Percentiles rank a stretch among this genome's conserved stretches.
Conservation (phyloP, 2,113 vertebrate species). For the Morone chrysops region DNA sequence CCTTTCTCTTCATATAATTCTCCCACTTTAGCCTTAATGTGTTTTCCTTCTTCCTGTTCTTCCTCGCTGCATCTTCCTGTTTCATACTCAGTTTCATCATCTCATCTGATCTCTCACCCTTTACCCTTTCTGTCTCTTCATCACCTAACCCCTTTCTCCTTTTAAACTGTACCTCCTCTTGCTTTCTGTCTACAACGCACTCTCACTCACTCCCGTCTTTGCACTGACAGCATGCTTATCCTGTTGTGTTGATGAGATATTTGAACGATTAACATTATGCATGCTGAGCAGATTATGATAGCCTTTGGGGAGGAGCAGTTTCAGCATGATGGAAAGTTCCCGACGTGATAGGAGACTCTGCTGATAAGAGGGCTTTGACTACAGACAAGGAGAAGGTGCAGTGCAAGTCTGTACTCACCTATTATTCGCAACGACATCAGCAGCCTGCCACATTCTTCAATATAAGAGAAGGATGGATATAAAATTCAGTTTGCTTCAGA, state of each 20-base stretch:
- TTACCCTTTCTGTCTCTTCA: not conserved
- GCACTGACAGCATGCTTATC: constrained; percentile 48
- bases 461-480: constrained; percentile 1
- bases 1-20: constrained; percentile 37
- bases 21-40: constrained; percentile 43
- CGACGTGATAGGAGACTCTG: constrained; percentile 44
- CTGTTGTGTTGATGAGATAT: constrained; percentile 62
- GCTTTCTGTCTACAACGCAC: constrained; percentile 22
- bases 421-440: constrained; percentile 1
- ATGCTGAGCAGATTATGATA: constrained; percentile 68
- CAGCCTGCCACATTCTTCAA: not conserved
- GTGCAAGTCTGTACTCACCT: not conserved
- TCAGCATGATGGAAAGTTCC: constrained; percentile 64
- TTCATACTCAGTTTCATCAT: constrained; percentile 37
- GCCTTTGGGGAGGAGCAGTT: constrained; percentile 63
- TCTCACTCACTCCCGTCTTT: constrained; percentile 15
- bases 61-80: constrained; percentile 44
- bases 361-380: constrained; percentile 52
- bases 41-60: constrained; percentile 31
- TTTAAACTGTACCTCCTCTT: not conserved
- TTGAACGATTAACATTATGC: constrained; percentile 61
- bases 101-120: constrained; percentile 38
- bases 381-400: constrained; percentile 30
- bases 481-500: not conserved
- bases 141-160: not conserved